These are phyloP conservation scores for Pan paniscus DNA, from an alignment of 2,113 vertebrate species.

Conservation along the genomic window DNA sequence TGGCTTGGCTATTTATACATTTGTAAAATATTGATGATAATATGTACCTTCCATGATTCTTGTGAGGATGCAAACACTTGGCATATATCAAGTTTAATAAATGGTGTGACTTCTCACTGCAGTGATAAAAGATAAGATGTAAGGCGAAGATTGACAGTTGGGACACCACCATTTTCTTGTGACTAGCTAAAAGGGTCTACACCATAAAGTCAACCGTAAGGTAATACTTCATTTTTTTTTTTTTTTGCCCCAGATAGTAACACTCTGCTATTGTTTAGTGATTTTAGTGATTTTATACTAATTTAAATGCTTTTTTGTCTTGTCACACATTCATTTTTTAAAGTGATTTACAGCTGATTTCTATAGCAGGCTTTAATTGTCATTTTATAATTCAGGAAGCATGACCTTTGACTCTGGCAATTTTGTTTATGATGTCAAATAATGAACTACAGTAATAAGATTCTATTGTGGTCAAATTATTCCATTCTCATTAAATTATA, in stretches of 20 bases:
- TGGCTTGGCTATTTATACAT: neutral
- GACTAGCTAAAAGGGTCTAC: neutral
- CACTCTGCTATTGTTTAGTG: neutral
- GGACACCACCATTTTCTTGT: neutral
- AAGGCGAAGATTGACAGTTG: neutral
- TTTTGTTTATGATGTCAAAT: constrained; percentile 45
- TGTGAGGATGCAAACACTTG: neutral
- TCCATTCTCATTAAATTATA: constrained; percentile 39
- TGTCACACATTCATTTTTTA: neutral
- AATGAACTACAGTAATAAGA: neutral
- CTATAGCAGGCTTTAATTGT: neutral
- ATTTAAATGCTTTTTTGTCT: neutral
- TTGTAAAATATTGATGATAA: neutral
- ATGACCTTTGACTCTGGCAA: neutral
- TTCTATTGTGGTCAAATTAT: neutral
- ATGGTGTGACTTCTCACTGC: neutral
- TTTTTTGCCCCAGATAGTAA: neutral
- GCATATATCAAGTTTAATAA: neutral
- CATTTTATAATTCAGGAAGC: neutral
- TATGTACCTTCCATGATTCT: neutral
- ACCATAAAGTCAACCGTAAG: neutral
- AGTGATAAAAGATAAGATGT: neutral
- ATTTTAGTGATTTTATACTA: neutral
- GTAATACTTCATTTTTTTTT: neutral
- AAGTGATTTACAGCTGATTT: neutral